Base-by-base conservation (phyloP, 2,113 vertebrate species). In the Heptranchias perlo region DNA sequence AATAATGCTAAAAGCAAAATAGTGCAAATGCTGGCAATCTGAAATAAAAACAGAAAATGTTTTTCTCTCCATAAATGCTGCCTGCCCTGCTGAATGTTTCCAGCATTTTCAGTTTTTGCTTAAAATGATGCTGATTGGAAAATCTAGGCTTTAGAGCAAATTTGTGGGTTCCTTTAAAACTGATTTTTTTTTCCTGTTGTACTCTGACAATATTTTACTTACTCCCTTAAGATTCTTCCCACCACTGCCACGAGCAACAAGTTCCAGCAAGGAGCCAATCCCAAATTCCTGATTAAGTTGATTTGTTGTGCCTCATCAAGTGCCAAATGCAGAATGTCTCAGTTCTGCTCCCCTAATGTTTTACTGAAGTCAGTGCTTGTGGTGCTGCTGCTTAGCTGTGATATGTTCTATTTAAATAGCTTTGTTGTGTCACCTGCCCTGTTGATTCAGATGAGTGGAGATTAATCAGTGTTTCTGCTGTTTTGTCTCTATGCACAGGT, bases 371-470 rank as follows among this genome's bases (percentile, higher is more conserved):
- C 58, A 93, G 58, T 62, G 78, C 78, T 82, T 44, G 16, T 62
- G 58, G n/a, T 64, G 54, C 58, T 64, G n/a, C 89, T 93, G 89
- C 6, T 92, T 18, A n/a, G 54, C 52, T 62, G 35, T n/a, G n/a
- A 93, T 39, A n/a, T 62, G 89, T 93, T 62, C 58, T n/a, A 93
- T 64, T 39, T 93, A 64, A 93, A 64, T 93, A 62, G 89, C 54
- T 18, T 92, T 62, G 35, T 62, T 54, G 39, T 62, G 58, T 62
- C 54, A 92, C 35, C 62, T 62, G 54, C 58, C 58, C 58, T 92
- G 58, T 62, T 62, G 54, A 92, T 61, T 92, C 89, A 92, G 89
- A 64, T 93, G 89, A 61, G n/a, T 93, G 18, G 58, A 62, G 89
- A 62, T 62, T 93, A 93, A 93, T 93, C 58, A 64, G n/a, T 62